phyloP scores from a whole-genome alignment of 1,140 invertebrate species.

The Pseudomyrmex sp. region DNA sequence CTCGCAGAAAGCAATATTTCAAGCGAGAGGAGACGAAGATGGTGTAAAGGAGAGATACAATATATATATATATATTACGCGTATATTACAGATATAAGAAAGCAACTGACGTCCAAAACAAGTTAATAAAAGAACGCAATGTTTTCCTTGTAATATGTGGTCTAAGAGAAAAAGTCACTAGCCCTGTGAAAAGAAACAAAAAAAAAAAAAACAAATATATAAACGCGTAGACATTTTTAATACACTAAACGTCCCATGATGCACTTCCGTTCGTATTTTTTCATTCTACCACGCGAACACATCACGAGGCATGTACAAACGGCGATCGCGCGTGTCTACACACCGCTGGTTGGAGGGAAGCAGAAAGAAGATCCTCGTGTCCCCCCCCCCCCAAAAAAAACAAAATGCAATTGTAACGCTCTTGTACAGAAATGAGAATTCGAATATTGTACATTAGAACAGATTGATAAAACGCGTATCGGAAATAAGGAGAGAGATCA shows the following conservation, averaged over 20 bases:
- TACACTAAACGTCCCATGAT: constrained; percentile 62
- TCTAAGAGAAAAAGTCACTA: constrained; percentile 55
- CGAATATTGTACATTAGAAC: constrained; percentile 54
- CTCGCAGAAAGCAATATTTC: constrained; percentile 69
- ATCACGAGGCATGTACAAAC: constrained; percentile 17
- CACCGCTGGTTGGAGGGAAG: neutral
- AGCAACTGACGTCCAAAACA: constrained; percentile 65
- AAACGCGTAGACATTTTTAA: constrained; percentile 68
- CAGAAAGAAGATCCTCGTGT: constrained; percentile 3
- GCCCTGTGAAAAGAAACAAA: neutral
- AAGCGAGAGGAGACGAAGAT: constrained; percentile 24
- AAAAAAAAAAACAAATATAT: constrained; percentile 59
- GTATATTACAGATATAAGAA: constrained; percentile 46
- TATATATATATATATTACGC: too few relatives aligned
- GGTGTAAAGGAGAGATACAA: neutral
- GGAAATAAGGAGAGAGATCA: constrained; percentile 12
- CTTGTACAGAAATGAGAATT: constrained; percentile 43
- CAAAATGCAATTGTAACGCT: constrained; percentile 14
- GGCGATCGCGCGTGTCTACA: constrained; percentile 30
- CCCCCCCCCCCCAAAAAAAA: neutral
- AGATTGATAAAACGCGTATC: constrained; percentile 38
- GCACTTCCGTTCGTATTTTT: constrained; percentile 64
- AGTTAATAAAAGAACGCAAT: constrained; percentile 49
- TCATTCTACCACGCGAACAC: constrained; percentile 35
- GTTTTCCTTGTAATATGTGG: constrained; percentile 62